Conservation (phyloP, 2,797 vertebrate species). For the Artibeus lituratus region DNA sequence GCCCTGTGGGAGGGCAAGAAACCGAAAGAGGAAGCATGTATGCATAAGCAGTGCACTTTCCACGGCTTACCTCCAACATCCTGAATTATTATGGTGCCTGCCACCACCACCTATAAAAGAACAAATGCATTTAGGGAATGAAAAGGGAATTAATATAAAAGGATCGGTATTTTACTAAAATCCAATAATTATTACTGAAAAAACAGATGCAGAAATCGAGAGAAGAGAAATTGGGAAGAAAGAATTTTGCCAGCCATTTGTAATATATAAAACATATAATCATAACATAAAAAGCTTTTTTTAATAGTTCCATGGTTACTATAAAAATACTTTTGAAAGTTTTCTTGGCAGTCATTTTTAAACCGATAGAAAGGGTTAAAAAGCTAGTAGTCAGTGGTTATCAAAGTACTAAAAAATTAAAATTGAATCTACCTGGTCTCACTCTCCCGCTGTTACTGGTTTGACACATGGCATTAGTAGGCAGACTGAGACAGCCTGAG, state of each 20-base stretch:
- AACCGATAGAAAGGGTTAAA: constrained; percentile 46
- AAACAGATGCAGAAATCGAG: constrained; percentile 23
- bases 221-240: constrained; percentile 30
- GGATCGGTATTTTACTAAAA: constrained; percentile 41
- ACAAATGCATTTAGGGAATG: constrained; percentile 72
- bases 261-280: constrained; percentile 50
- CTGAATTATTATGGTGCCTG: constrained; percentile 91
- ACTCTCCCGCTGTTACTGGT: background rate
- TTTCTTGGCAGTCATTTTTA: constrained; percentile 57
- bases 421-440: background rate
- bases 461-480: background rate
- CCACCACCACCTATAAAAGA: constrained; percentile 89
- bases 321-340: constrained; percentile 19
- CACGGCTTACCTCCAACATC: constrained; percentile 94
- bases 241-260: constrained; percentile 4
- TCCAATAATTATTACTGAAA: constrained; percentile 17
- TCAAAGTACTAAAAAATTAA: constrained; percentile 25
- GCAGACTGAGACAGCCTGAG: background rate
- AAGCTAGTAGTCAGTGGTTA: constrained; percentile 25
- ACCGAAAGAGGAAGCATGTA: background rate
- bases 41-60: background rate
- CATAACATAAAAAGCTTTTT: constrained; percentile 34
- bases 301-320: constrained; percentile 45
- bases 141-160: constrained; percentile 64
- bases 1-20: background rate